Evolutionary conservation across 1,140 invertebrate genomes (phyloP).

Genomic region (Brachionus angularis): DNA sequence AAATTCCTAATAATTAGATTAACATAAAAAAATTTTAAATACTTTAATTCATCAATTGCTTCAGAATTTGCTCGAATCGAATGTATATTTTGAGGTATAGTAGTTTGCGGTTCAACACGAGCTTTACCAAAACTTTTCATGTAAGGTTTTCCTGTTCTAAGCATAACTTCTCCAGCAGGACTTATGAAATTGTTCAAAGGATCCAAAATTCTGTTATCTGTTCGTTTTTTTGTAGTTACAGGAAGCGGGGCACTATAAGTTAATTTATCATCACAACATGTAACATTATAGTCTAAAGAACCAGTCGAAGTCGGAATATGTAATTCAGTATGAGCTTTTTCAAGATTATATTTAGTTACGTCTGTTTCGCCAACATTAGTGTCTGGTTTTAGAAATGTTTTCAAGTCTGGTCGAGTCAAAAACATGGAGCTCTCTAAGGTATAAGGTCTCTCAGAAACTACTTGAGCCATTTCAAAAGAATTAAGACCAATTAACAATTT

Average conservation of each 20-base stretch:
- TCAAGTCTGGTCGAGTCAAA: slow-evolving; percentile 24
- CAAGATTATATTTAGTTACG: not conserved
- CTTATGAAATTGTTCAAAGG: slow-evolving; percentile 32
- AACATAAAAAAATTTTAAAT: not conserved
- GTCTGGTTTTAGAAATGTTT: slow-evolving; percentile 28
- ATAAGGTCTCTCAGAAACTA: slow-evolving; percentile 5
- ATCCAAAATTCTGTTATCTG: slow-evolving; percentile 29
- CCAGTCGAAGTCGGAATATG: slow-evolving; percentile 25
- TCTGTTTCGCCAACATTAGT: slow-evolving; percentile 30
- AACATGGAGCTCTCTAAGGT: slow-evolving; percentile 11
- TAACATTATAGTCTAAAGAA: slow-evolving; percentile 1
- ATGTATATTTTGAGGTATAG: slow-evolving; percentile 20
- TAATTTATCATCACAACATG: slow-evolving; percentile 25
- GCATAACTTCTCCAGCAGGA: slow-evolving; percentile 15
- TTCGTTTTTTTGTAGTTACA: slow-evolving; percentile 1
- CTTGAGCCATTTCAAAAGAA: slow-evolving; percentile 25
- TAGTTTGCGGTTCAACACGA: slow-evolving; percentile 10
- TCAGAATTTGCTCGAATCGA: not conserved
- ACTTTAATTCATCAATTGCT: slow-evolving; percentile 38
- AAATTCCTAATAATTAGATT: not conserved
- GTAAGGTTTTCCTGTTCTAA: slow-evolving; percentile 14
- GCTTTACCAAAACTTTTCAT: slow-evolving; percentile 2
- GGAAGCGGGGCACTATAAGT: not conserved
- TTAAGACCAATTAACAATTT: not conserved
- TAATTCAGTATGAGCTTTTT: not conserved